These are phyloP conservation scores for Babylonia areolata DNA, from an alignment of 1,140 invertebrate species.

Conservation along the genomic window DNA sequence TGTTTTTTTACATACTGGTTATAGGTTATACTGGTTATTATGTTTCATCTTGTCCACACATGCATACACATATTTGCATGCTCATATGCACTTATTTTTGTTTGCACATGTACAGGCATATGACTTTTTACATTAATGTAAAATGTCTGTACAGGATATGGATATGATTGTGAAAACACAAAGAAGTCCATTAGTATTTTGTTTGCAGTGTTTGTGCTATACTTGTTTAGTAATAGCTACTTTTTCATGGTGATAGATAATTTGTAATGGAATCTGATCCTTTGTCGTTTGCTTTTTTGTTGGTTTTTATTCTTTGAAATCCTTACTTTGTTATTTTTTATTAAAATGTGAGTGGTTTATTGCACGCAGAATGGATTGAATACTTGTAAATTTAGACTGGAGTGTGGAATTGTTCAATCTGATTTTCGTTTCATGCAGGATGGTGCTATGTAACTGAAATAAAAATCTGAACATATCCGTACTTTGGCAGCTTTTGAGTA, in stretches of 20 bases:
- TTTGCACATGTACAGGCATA: too few species aligned
- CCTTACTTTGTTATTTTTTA: not conserved
- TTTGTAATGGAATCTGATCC: too few species aligned
- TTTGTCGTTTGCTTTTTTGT: too few species aligned
- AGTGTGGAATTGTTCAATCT: not conserved
- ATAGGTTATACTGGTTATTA: too few species aligned
- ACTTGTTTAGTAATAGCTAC: not conserved
- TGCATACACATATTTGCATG: not conserved
- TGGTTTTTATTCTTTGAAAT: not conserved
- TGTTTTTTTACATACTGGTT: too few species aligned
- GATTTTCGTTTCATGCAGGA: not conserved
- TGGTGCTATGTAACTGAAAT: not conserved
- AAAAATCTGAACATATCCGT: not conserved
- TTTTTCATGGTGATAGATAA: not conserved
- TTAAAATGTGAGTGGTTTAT: not conserved
- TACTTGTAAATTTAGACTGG: not conserved
- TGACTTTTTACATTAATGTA: not conserved
- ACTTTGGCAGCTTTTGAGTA: not conserved
- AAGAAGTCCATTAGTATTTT: not conserved
- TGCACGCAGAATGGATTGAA: not conserved
- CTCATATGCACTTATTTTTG: not conserved
- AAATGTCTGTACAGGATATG: not conserved
- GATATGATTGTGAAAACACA: not conserved
- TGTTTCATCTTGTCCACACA: not conserved
- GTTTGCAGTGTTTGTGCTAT: not conserved